phyloP scores from a whole-genome alignment of 2,888 invertebrate species.

The Apomyelois bistriatella region DNA sequence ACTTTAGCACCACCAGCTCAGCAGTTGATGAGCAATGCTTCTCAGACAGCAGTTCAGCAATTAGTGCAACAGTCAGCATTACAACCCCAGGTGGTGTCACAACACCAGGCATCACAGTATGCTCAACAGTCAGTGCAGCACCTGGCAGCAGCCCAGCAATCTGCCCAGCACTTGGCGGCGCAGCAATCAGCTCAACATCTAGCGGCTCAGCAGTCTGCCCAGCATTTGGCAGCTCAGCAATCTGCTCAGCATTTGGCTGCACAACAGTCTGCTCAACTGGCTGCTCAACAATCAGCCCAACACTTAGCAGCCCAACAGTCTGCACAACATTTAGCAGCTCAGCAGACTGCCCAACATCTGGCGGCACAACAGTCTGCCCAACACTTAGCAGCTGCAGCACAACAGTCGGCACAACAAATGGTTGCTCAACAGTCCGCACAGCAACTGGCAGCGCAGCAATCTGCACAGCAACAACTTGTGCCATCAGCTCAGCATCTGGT shows the following conservation, averaged over 20 bases:
- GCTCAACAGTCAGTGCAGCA: constrained; percentile 65
- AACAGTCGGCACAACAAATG: constrained; percentile 50
- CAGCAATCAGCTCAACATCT: constrained; percentile 56
- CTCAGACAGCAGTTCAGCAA: constrained; percentile 67
- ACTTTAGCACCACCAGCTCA: constrained; percentile 63
- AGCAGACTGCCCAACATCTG: constrained; percentile 38
- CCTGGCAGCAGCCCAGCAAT: constrained; percentile 49
- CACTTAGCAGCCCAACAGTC: constrained; percentile 46
- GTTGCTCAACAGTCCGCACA: constrained; percentile 59
- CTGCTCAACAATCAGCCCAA: constrained; percentile 44
- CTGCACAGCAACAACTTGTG: constrained; percentile 65
- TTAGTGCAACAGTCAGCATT: constrained; percentile 64
- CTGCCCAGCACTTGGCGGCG: constrained; percentile 42
- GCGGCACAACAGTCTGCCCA: constrained; percentile 55
- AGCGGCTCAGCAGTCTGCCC: constrained; percentile 43
- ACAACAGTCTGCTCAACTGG: constrained; percentile 48
- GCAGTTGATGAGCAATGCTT: constrained; percentile 62
- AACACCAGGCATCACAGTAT: constrained; percentile 64
- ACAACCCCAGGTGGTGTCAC: constrained; percentile 58
- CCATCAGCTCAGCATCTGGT: constrained; percentile 64
- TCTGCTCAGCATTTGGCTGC: constrained; percentile 48
- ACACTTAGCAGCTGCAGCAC: constrained; percentile 51
- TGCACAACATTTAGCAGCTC: constrained; percentile 43
- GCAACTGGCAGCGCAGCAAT: constrained; percentile 62
- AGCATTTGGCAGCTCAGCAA: constrained; percentile 48